Conservation (phyloP, 2,113 vertebrate species). For the Anoplopoma fimbria region DNA sequence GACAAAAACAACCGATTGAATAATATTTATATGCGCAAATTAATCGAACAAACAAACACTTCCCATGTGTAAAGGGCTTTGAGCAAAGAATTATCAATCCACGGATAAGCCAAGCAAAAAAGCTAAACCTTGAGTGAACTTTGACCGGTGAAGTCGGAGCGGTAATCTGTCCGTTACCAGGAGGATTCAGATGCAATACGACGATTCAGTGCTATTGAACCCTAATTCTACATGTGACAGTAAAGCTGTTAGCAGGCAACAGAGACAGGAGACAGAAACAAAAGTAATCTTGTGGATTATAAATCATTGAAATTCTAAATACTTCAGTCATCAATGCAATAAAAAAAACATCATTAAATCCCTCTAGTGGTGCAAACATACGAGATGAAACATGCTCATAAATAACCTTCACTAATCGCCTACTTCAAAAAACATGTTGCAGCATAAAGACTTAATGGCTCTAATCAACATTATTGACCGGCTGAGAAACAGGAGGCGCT, state of each 20-base stretch:
- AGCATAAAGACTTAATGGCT: slow-evolving; percentile 13
- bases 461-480: slow-evolving; percentile 10
- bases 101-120: too few species aligned
- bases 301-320: not conserved
- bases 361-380: not conserved
- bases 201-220: not conserved
- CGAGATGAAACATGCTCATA: not conserved
- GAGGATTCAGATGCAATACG: too few species aligned
- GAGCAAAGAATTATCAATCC: too few species aligned
- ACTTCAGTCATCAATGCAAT: too few species aligned
- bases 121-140: too few species aligned
- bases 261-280: not conserved
- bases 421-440: not conserved
- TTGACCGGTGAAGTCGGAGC: too few species aligned
- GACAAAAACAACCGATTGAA: too few species aligned
- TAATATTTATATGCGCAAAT: too few species aligned
- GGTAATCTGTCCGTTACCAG: too few species aligned
- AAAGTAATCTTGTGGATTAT: not conserved
- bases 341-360: not conserved
- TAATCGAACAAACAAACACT: too few species aligned
- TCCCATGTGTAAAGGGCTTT: too few species aligned
- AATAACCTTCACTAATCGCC: not conserved
- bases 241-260: not conserved
- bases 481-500: not conserved
- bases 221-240: not conserved